Evolutionary conservation across 2,113 vertebrate species (phyloP).

Genomic region (Nycticorax nycticorax): DNA sequence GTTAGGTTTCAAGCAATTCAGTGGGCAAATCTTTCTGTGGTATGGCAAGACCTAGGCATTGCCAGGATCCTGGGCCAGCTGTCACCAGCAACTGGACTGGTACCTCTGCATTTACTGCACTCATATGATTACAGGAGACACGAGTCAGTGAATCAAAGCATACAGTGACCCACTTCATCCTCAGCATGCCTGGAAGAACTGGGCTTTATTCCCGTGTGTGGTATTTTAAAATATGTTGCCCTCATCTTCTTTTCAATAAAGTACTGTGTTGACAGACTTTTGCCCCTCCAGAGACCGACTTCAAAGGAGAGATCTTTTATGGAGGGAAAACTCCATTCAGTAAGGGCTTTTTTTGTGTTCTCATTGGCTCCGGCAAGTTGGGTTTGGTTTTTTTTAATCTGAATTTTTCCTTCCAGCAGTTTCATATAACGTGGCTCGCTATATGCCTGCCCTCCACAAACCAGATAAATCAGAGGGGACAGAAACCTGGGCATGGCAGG

Average conservation of each 20-base stretch:
- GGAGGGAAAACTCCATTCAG: neutral
- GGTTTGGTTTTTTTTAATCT: neutral
- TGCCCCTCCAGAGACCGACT: neutral
- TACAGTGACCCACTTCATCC: neutral
- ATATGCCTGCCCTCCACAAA: neutral
- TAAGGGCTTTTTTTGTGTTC: neutral
- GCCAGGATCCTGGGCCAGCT: neutral
- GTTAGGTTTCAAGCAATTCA: neutral
- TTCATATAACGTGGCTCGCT: neutral
- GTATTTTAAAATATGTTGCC: neutral
- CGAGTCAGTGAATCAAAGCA: neutral
- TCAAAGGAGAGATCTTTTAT: neutral
- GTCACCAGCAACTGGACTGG: neutral
- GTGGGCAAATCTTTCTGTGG: neutral
- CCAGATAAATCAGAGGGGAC: neutral
- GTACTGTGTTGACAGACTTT: slow-evolving; percentile 5
- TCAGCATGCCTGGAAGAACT: neutral
- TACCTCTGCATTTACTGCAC: neutral
- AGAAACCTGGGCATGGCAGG: neutral
- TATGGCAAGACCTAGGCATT: neutral
- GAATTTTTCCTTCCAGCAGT: neutral
- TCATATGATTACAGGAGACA: neutral
- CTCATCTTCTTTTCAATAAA: slow-evolving; percentile 16
- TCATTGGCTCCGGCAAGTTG: neutral
- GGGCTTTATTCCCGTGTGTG: neutral